phyloP scores from a whole-genome alignment of 2,888 invertebrate genomes.

The Thecophora atra region DNA sequence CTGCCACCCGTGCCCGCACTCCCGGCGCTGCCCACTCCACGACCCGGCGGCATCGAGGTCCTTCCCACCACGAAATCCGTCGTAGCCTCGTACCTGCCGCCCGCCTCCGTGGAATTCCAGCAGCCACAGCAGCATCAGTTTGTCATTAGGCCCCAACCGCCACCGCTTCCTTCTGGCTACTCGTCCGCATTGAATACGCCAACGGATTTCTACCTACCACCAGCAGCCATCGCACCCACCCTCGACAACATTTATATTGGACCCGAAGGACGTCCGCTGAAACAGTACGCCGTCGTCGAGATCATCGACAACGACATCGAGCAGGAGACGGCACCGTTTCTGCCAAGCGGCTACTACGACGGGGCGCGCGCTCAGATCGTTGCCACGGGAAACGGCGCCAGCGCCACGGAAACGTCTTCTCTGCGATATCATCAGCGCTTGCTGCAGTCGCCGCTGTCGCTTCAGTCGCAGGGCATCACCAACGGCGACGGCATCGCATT shows the following conservation, averaged over 20 bases:
- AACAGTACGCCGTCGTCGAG: constrained; percentile 65
- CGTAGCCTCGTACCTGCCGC: constrained; percentile 30
- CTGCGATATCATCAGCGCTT: constrained; percentile 48
- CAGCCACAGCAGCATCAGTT: constrained; percentile 40
- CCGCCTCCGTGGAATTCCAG: no score
- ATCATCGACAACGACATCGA: constrained; percentile 62
- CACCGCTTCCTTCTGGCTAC: neutral
- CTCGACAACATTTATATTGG: constrained; percentile 54
- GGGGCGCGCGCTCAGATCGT: constrained; percentile 54
- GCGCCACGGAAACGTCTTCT: constrained; percentile 39
- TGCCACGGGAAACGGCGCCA: constrained; percentile 45
- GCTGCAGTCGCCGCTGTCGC: constrained; percentile 46
- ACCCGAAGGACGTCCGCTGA: constrained; percentile 60
- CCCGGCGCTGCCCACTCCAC: constrained; percentile 55
- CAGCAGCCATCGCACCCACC: neutral
- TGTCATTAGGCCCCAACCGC: constrained; percentile 37
- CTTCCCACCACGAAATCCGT: neutral
- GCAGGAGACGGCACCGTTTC: constrained; percentile 54
- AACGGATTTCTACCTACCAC: neutral
- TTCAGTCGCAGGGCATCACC: constrained; percentile 44
- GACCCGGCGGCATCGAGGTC: constrained; percentile 28
- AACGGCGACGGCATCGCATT: constrained; percentile 56
- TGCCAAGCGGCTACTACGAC: constrained; percentile 53
- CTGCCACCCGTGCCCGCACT: constrained; percentile 59
- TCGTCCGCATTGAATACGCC: constrained; percentile 35